Base-by-base conservation (phyloP, 30 jellyfish, hydroid and myxozoan genomes). In the Calvadosia cruxmelitensis region DNA sequence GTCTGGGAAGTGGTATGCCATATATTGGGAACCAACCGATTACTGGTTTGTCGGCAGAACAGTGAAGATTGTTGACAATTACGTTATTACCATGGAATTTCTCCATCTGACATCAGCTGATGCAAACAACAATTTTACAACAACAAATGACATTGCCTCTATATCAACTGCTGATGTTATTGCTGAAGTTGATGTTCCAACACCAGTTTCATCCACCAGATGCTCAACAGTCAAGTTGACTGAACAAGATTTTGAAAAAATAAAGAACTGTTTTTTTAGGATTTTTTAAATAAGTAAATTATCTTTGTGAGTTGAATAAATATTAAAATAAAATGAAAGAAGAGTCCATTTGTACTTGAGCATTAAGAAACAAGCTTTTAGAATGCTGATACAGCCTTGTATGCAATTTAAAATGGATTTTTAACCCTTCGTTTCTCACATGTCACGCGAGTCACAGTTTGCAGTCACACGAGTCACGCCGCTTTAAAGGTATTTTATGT, bases 141-240 rank as follows among this genome's bases (percentile, higher is more conserved):
- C 62, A 20, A 51, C 80, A 34, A 70, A 33, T 2, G 57, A 70
- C 0, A 29, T 70, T 23, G 80, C 29, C 52, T 51, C 80, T 70
- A 71, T 49, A 70, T 70, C 73, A 34, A 71, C 53, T 24, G 50
- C 72, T 20, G 80, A 70, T 70, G 72, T 70, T 51, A 70, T 70
- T 31, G n/a, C 52, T 26, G 48, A 42, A 33, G 67, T 68, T 68
- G 80, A 50, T 10, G 2, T 16, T 33, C 73, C 73, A 64, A 49
- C 33, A 71, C 72, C 82, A 30, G 82, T 72, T 72, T 72, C 82
- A 27, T 72, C 75, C 1, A 49, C 74, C 27, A 72, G 82, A 31
- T 72, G 82, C 74, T 72, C 82, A 72, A 72, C 82, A 53, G 75
- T 72, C 26, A 72, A 72, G 82, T 72, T 72, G 82, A 70, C 80